Evolutionary conservation across 2,797 vertebrate genomes (phyloP).

Genomic region (Sebastes elongatus): DNA sequence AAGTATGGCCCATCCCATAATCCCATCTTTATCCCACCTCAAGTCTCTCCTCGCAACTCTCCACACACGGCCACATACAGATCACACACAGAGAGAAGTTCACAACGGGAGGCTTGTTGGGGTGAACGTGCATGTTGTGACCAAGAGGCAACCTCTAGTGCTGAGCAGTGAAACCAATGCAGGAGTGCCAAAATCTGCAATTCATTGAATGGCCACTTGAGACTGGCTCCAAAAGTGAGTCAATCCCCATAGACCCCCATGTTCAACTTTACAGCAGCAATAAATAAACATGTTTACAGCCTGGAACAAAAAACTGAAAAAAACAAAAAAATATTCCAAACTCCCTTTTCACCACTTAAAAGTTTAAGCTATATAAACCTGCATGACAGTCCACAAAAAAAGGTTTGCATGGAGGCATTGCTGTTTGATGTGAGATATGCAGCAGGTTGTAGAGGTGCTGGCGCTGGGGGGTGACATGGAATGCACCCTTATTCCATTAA

Average conservation of each 20-base stretch:
- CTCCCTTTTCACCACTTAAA: constrained; percentile 90
- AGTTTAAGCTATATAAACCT: constrained; percentile 92
- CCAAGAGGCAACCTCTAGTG: too few species aligned
- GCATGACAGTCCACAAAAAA: constrained; percentile 91
- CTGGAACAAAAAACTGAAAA: too few species aligned
- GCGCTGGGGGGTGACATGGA: constrained; percentile 63
- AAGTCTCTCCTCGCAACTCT: background rate
- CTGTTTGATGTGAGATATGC: constrained; percentile 88
- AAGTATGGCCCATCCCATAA: constrained; percentile 50
- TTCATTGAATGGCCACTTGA: too few species aligned
- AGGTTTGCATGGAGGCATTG: constrained; percentile 78
- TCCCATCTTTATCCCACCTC: constrained; percentile 41
- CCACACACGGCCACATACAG: background rate
- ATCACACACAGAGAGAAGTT: background rate
- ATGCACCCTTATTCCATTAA: constrained; percentile 85
- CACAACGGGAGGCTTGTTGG: background rate
- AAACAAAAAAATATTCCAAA: constrained; percentile 82
- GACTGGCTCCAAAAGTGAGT: too few species aligned
- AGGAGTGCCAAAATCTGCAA: too few species aligned
- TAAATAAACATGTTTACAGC: too few species aligned
- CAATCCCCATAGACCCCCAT: too few species aligned
- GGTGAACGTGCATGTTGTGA: background rate
- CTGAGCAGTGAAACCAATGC: too few species aligned
- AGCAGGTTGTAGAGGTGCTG: constrained; percentile 85
- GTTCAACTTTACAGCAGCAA: too few species aligned